Evolutionary conservation across 2,797 vertebrate species (phyloP).

Genomic region (Ptychobarbus kaznakovi): DNA sequence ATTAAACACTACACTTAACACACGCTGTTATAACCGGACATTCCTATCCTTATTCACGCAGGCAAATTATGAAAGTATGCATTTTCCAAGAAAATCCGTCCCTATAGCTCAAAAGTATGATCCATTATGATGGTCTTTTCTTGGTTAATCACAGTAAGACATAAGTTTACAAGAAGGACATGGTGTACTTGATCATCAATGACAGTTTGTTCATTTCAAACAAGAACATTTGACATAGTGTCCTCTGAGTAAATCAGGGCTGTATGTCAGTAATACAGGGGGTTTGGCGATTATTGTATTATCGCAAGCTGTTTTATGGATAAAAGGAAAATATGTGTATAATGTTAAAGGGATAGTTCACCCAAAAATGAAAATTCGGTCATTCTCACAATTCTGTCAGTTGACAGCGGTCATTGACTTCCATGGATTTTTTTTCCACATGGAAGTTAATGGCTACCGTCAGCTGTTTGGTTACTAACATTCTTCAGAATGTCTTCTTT

Average conservation of each 20-base stretch:
- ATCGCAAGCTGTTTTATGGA: neutral
- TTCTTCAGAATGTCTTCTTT: neutral
- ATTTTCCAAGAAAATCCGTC: neutral
- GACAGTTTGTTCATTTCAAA: neutral
- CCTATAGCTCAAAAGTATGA: too few relatives aligned
- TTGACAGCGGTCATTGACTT: neutral
- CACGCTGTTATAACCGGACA: neutral
- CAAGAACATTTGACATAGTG: neutral
- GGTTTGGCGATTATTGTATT: neutral
- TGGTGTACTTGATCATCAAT: neutral
- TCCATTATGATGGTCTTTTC: neutral
- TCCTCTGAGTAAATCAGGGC: neutral
- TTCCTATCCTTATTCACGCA: neutral
- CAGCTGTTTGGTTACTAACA: neutral
- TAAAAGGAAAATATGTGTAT: neutral
- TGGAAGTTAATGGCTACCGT: neutral
- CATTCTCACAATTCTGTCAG: neutral
- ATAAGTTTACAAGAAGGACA: neutral
- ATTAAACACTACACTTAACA: neutral
- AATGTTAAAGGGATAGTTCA: neutral
- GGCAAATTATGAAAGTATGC: neutral
- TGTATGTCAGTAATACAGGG: neutral
- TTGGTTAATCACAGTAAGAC: neutral
- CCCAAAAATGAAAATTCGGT: neutral
- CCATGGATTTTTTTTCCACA: neutral